These are phyloP conservation scores for Haliclona indistincta DNA, from an alignment of 37 sponge, comb jelly and placozoan genomes.

Conservation along the genomic window DNA sequence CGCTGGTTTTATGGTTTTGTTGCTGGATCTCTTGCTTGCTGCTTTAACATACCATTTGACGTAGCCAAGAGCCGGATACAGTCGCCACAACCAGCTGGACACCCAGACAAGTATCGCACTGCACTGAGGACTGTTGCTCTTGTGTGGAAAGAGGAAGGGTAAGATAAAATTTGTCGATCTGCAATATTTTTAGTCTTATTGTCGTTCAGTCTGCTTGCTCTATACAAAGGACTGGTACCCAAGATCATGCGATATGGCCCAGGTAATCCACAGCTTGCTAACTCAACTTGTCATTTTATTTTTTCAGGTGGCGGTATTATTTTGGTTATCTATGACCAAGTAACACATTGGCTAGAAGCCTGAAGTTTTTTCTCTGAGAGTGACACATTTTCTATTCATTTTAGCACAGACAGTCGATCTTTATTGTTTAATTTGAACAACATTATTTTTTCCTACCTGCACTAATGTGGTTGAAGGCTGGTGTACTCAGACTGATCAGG, in stretches of 20 bases:
- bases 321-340: too few species aligned
- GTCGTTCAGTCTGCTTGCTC: constrained; percentile 18
- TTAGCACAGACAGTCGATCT: too few species aligned
- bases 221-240: constrained; percentile 51
- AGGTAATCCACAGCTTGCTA: too few species aligned
- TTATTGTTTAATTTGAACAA: too few species aligned
- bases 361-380: too few species aligned
- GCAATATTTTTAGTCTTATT: not conserved
- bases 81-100: constrained; percentile 14
- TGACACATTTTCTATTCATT: too few species aligned
- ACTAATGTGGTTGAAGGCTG: too few species aligned
- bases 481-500: too few species aligned
- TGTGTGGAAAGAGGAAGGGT: constrained; percentile 49
- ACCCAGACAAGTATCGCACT: constrained; percentile 26
- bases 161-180: not conserved
- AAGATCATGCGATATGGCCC: constrained; percentile 42
- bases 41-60: constrained; percentile 43
- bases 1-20: constrained; percentile 14
- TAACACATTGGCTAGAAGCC: too few species aligned
- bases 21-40: constrained; percentile 24
- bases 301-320: too few species aligned
- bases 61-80: constrained; percentile 62
- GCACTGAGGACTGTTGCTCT: constrained; percentile 16
- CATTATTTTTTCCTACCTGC: too few species aligned
- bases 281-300: too few species aligned